Conservation (phyloP, 2,797 vertebrate species). For the Megalops cyprinoides region DNA sequence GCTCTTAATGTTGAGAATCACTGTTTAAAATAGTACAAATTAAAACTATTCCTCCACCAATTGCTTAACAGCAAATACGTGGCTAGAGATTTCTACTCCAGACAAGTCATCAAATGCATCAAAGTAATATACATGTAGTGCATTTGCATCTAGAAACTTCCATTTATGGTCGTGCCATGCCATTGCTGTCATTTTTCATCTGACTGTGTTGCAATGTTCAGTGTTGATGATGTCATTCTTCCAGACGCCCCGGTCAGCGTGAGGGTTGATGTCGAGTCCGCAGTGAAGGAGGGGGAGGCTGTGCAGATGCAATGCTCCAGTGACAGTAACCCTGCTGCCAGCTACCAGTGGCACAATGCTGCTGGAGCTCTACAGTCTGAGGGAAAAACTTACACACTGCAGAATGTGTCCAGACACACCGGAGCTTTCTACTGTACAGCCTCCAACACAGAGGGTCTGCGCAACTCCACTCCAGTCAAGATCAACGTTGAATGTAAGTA, state of each 20-base stretch:
- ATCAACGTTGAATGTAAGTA: constrained; percentile 63
- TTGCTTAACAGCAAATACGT: no score
- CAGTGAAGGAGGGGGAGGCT: constrained; percentile 58
- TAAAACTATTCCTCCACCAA: no score
- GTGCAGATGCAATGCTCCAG: constrained; percentile 59
- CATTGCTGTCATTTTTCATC: no score
- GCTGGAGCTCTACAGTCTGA: constrained; percentile 32
- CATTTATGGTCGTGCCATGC: no score
- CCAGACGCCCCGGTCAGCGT: constrained; percentile 63
- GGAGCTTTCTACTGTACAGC: constrained; percentile 60
- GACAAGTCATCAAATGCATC: no score
- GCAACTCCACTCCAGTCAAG: constrained; percentile 47
- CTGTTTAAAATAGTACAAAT: no score
- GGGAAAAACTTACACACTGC: constrained; percentile 38
- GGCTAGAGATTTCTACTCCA: no score
- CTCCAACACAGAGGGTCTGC: constrained; percentile 51
- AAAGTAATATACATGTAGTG: no score
- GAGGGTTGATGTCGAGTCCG: constrained; percentile 37
- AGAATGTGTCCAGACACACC: constrained; percentile 55
- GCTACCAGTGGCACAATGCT: constrained; percentile 56
- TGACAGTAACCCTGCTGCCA: constrained; percentile 59
- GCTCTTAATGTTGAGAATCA: no score
- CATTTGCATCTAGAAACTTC: no score
- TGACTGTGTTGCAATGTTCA: no score
- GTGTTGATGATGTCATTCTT: not conserved